These are phyloP conservation scores for Montipora cactus DNA, from an alignment of 64 coral and sea anemone genomes.

Conservation along the genomic window DNA sequence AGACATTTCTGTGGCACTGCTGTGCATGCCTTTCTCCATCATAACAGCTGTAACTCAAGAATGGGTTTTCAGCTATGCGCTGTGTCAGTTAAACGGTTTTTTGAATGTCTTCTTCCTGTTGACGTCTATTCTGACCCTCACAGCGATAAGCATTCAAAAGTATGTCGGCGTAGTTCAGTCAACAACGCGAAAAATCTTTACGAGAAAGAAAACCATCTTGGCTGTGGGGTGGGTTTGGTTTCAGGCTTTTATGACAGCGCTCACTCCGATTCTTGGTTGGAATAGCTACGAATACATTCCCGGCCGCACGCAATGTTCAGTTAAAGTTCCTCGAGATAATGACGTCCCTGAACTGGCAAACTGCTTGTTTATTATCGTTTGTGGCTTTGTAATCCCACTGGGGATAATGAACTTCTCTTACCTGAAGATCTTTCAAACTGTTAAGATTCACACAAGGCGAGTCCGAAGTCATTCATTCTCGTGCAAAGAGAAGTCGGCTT, in stretches of 20 bases:
- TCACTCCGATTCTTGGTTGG: slow-evolving; percentile 72
- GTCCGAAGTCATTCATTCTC: slow-evolving; percentile 49
- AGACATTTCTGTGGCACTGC: slow-evolving; percentile 71
- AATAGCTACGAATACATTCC: slow-evolving; percentile 72
- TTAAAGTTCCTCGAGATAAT: slow-evolving; percentile 52
- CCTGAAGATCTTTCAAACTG: slow-evolving; percentile 69
- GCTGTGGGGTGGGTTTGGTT: slow-evolving; percentile 68
- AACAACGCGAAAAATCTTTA: slow-evolving; percentile 21
- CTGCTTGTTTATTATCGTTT: slow-evolving; percentile 76
- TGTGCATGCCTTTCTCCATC: slow-evolving; percentile 81
- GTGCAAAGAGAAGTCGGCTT: slow-evolving; percentile 26
- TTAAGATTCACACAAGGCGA: slow-evolving; percentile 59
- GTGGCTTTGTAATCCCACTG: slow-evolving; percentile 78
- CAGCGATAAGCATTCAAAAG: slow-evolving; percentile 79
- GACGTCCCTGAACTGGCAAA: slow-evolving; percentile 48
- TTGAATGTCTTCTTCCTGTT: slow-evolving; percentile 78
- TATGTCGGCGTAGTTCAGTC: slow-evolving; percentile 69
- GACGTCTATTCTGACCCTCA: slow-evolving; percentile 74
- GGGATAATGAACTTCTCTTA: slow-evolving; percentile 80
- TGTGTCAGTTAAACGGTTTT: slow-evolving; percentile 78
- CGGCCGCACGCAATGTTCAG: slow-evolving; percentile 74
- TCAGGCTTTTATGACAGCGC: slow-evolving; percentile 61
- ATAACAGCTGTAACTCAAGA: slow-evolving; percentile 54
- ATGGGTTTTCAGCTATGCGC: slow-evolving; percentile 57
- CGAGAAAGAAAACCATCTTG: slow-evolving; percentile 45